phyloP scores from a whole-genome alignment of 1,140 invertebrate species.

The Camponotus pennsylvanicus region DNA sequence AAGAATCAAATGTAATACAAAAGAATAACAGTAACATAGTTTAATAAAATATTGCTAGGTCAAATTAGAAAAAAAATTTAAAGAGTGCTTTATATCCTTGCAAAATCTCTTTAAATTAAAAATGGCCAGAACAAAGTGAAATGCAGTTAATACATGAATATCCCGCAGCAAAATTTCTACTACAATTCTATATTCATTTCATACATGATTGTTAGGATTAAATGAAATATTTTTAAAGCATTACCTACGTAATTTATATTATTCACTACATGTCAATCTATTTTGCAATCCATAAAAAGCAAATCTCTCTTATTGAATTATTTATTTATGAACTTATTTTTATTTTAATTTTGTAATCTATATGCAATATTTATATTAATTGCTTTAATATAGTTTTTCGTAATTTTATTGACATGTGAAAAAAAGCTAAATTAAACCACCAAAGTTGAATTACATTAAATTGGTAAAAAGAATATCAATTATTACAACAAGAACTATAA shows the following conservation, averaged over 20 bases:
- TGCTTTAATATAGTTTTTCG: neutral
- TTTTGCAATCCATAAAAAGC: neutral
- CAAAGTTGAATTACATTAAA: neutral
- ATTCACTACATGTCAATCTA: neutral
- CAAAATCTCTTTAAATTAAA: neutral
- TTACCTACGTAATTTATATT: neutral
- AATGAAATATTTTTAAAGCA: neutral
- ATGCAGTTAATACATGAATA: neutral
- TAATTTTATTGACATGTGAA: neutral
- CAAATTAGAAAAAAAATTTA: neutral
- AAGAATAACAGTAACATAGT: conserved; percentile 19
- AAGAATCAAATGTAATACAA: conserved; percentile 17
- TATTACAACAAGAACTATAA: neutral
- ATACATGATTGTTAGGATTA: neutral
- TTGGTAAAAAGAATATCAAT: neutral
- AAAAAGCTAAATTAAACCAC: neutral
- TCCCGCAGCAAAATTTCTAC: neutral
- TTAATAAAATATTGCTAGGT: neutral
- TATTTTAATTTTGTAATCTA: neutral
- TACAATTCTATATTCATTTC: neutral
- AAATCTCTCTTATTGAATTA: neutral
- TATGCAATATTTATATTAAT: neutral
- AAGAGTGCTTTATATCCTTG: neutral
- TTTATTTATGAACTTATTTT: conserved; percentile 4
- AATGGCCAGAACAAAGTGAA: neutral